These are phyloP conservation scores for Cottus gobio DNA, from an alignment of 2,113 vertebrate genomes.

Conservation along the genomic window DNA sequence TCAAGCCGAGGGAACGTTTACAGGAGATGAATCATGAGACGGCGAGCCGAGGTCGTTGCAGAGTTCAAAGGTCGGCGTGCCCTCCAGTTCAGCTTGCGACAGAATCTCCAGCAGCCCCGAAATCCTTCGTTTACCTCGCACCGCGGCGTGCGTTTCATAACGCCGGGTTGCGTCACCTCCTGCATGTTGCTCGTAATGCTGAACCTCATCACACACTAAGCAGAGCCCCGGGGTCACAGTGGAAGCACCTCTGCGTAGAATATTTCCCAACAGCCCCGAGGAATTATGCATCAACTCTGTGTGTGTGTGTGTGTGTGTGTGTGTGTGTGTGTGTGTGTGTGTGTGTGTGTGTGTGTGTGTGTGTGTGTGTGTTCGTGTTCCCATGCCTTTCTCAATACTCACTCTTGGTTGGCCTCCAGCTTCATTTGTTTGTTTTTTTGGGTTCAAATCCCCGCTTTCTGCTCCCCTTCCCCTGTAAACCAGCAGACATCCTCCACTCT, in stretches of 20 bases:
- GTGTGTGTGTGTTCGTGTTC: slow-evolving; percentile 37
- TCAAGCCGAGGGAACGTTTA: too few relatives aligned
- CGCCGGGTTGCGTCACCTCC: slow-evolving; percentile 38
- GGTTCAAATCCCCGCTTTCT: slow-evolving; percentile 51
- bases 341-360: slow-evolving; percentile 33
- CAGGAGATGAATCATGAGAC: too few relatives aligned
- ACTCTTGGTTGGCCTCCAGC: slow-evolving; percentile 40
- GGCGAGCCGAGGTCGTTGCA: too few relatives aligned
- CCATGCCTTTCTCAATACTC: slow-evolving; percentile 55
- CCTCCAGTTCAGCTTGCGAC: too few relatives aligned
- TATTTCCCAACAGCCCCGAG: slow-evolving; percentile 56
- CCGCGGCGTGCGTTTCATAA: too few relatives aligned
- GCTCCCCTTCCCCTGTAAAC: slow-evolving; percentile 35
- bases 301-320: slow-evolving; percentile 30
- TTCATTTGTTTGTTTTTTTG: slow-evolving; percentile 29
- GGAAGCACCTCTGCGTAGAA: slow-evolving; percentile 48
- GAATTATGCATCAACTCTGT: slow-evolving; percentile 63
- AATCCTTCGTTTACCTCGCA: too few relatives aligned
- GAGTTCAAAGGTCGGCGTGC: too few relatives aligned
- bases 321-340: slow-evolving; percentile 39
- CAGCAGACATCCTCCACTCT: slow-evolving; percentile 26
- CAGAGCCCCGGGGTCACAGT: slow-evolving; percentile 59
- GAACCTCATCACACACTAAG: slow-evolving; percentile 47
- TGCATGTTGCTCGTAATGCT: slow-evolving; percentile 46
- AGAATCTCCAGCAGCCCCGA: too few relatives aligned